phyloP scores from a whole-genome alignment of 2,888 invertebrate genomes.

The Dysmachus trigonus region DNA sequence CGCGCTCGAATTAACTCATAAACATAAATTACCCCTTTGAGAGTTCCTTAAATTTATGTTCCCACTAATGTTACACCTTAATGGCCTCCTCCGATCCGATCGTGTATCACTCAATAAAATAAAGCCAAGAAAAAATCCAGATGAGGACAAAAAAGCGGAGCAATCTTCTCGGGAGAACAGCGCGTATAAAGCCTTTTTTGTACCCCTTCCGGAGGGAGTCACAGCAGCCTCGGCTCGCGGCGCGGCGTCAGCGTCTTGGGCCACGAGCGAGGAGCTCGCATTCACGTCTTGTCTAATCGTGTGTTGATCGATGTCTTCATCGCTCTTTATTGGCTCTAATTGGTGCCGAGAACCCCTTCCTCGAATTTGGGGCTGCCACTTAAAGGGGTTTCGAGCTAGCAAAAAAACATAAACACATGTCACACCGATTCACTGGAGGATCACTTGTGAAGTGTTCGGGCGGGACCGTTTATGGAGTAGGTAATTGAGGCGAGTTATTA shows the following conservation, averaged over 20 bases:
- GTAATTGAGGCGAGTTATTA: neutral
- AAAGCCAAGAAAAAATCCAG: neutral
- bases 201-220: conserved; percentile 10
- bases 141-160: conserved; percentile 6
- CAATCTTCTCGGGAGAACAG: neutral
- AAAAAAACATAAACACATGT: conserved; percentile 13
- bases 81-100: conserved; percentile 33
- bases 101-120: conserved; percentile 43
- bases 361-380: conserved; percentile 8
- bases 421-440: neutral
- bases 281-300: conserved; percentile 40
- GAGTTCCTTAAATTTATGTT: conserved; percentile 37
- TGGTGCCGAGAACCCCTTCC: conserved; percentile 21
- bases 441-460: neutral
- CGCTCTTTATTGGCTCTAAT: conserved; percentile 38
- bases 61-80: conserved; percentile 49
- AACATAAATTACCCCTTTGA: conserved; percentile 40
- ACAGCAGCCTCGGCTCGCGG: neutral
- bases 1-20: conserved; percentile 14
- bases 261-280: conserved; percentile 35
- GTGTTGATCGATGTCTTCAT: conserved; percentile 42
- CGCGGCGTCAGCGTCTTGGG: neutral
- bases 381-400: neutral
- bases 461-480: neutral
- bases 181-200: conserved; percentile 45